A percentile compares a stretch with the other conserved stretches of the same genome.
phyloP scores from a whole-genome alignment of 2,797 vertebrate genomes.

The Enteromius treurensis region DNA sequence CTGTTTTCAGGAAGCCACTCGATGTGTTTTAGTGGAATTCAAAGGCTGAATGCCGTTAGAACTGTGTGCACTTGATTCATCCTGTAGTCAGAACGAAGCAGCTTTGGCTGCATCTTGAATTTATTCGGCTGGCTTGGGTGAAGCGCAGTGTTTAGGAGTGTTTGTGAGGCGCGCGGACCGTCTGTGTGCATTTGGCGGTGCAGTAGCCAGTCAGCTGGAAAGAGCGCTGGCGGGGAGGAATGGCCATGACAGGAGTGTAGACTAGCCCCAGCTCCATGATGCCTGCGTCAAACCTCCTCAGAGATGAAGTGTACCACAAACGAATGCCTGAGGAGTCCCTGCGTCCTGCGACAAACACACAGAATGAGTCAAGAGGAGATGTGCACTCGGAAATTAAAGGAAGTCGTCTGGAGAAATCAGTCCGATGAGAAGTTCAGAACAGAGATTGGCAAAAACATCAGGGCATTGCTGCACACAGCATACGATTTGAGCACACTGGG shows the following conservation, averaged over 20 bases:
- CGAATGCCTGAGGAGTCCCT: slow-evolving; percentile 90
- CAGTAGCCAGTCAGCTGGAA: slow-evolving; percentile 92
- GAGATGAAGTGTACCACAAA: slow-evolving; percentile 83
- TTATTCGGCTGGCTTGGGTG: neutral
- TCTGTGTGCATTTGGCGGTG: slow-evolving; percentile 87
- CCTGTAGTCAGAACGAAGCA: slow-evolving; percentile 3
- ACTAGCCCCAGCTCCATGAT: slow-evolving; percentile 97
- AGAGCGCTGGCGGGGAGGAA: slow-evolving; percentile 82
- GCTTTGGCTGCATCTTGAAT: slow-evolving; percentile 7
- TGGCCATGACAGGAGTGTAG: slow-evolving; percentile 92
- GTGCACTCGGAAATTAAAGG: neutral
- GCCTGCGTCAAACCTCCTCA: slow-evolving; percentile 84
- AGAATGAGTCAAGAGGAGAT: neutral
- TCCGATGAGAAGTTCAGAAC: neutral
- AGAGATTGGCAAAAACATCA: neutral
- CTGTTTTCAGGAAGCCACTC: neutral
- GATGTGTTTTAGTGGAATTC: slow-evolving; percentile 14
- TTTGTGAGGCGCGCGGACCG: slow-evolving; percentile 68
- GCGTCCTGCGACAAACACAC: slow-evolving; percentile 72
- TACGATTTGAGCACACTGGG: neutral
- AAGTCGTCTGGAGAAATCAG: neutral
- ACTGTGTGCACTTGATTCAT: neutral
- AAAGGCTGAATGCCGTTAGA: slow-evolving; percentile 5
- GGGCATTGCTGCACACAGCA: neutral
- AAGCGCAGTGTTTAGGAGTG: slow-evolving; percentile 6